Base-by-base conservation (phyloP, 64 coral and sea anemone species). In the Cladopsammia gracilis region DNA sequence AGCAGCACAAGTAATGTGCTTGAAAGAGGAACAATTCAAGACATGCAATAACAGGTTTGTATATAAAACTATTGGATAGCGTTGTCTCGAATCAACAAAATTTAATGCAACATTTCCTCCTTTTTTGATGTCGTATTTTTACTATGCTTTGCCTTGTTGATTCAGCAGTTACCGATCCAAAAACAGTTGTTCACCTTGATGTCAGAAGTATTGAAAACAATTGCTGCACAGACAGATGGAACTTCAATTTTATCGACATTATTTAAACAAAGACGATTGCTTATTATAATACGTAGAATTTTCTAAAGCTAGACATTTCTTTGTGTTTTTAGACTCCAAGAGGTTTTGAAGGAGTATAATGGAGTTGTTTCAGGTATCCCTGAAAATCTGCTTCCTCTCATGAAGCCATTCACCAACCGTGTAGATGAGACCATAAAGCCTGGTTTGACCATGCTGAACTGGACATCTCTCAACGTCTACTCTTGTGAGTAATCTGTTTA, bases 391-490 rank as follows among this genome's bases (percentile, higher is more conserved):
- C 75, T 96, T 51, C 98, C 98, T 7, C 77, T 99, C 7, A 99
- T 99, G 98, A 96, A 96, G 86, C 98, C 98, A 54, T 99, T 94
- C 73, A 93, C 92, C 3, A 87, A 86, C 68, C 95, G 95, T 45
- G 98, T 99, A 12, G 98, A 99, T 46, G 94, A 99, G 49, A 91
- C 98, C 5, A 96, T 99, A 25, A 99, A 99, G 83, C 98, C 98
- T 50, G 98, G 98, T 48, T 78, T 99, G 48, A 96, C 98, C 15
- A 99, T 99, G 98, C 59, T 99, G 10, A 96, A 93, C 45, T 99
- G 98, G 98, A 99, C 98, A 0, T 99, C 98, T 5, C 23, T 99
- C 43, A 99, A 99, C 80, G 90, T 99, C 15, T 68, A 87, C 16
- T 80, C 87, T 1, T 99, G 98, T 99, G 59, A 96, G 98, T 94